Conservation (phyloP, 2,113 vertebrate species). For the Grammomys surdaster region DNA sequence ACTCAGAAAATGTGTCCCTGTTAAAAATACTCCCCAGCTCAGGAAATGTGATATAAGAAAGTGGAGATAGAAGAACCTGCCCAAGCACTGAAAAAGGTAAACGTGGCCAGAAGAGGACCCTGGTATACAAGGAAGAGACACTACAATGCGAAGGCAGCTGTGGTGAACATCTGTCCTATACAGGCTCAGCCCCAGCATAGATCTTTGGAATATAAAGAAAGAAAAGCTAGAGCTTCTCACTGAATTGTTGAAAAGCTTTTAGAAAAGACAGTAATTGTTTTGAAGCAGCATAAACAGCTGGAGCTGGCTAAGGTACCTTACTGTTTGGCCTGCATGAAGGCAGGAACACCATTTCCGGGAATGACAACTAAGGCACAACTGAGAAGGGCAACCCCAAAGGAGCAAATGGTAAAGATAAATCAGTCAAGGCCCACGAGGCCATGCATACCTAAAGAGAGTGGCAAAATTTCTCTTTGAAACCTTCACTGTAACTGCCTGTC, state of each 20-base stretch:
- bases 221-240: conserved; percentile 80
- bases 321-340: conserved; percentile 78
- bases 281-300: conserved; percentile 84
- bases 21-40: not conserved
- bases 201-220: conserved; percentile 81
- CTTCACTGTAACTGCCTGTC: conserved; percentile 68
- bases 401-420: conserved; percentile 84
- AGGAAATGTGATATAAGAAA: too few relatives aligned
- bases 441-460: conserved; percentile 59
- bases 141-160: not conserved
- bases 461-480: conserved; percentile 78
- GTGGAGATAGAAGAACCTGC: not conserved
- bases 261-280: conserved; percentile 80
- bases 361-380: conserved; percentile 82
- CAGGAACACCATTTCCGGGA: conserved; percentile 81
- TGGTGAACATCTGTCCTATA: not conserved
- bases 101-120: not conserved
- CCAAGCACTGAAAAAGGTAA: not conserved
- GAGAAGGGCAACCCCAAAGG: conserved; percentile 80
- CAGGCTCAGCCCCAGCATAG: not conserved
- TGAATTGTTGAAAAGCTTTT: conserved; percentile 82
- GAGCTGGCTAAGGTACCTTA: conserved; percentile 83
- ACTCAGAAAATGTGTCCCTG: not conserved
- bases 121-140: not conserved
- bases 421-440: conserved; percentile 81